phyloP scores from a whole-genome alignment of 2,113 vertebrate genomes.

The Rhinolophus sinicus region DNA sequence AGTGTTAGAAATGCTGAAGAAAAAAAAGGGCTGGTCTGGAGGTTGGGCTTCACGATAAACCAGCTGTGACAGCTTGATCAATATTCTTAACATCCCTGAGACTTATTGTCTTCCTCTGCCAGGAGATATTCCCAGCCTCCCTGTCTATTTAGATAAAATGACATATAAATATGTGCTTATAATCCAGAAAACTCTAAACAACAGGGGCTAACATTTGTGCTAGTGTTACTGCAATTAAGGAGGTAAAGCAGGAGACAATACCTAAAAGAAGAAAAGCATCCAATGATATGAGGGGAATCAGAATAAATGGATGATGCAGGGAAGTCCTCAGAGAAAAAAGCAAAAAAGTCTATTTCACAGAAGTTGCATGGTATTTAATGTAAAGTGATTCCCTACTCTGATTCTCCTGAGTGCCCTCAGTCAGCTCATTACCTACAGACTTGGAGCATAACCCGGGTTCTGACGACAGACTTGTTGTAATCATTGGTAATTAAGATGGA shows the following conservation, averaged over 20 bases:
- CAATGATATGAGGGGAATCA: background rate
- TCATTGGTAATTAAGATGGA: background rate
- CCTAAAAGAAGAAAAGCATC: background rate
- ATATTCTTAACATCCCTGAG: background rate
- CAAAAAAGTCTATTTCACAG: background rate
- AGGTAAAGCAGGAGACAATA: background rate
- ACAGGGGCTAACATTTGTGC: background rate
- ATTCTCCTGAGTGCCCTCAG: background rate
- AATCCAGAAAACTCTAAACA: background rate
- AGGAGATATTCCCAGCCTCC: background rate
- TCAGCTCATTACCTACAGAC: background rate
- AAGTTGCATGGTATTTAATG: background rate
- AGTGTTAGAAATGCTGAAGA: background rate
- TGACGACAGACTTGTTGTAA: slow-evolving; percentile 26
- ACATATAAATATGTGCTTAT: background rate
- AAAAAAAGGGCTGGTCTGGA: background rate
- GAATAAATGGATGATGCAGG: background rate
- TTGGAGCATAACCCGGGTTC: background rate
- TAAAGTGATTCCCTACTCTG: slow-evolving; percentile 13
- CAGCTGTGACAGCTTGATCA: background rate
- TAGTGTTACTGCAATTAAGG: background rate
- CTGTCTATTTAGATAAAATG: slow-evolving; percentile 11
- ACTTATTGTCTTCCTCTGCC: background rate
- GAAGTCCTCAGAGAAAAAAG: background rate
- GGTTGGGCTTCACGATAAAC: background rate